These are phyloP conservation scores for Pogonus chalceus DNA, from an alignment of 1,140 invertebrate species.

Conservation along the genomic window DNA sequence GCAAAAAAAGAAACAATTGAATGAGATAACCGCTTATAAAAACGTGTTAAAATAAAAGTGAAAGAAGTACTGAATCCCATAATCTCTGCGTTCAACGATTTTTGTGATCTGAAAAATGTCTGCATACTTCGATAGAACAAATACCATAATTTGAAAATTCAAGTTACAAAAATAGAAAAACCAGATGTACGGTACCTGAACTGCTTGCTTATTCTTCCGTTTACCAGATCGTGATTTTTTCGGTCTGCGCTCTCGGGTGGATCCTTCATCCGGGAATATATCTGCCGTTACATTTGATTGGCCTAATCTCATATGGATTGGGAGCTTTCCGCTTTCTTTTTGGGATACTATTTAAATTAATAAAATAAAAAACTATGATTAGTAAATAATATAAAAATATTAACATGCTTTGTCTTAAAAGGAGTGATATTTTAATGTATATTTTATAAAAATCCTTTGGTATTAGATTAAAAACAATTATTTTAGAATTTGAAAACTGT, in stretches of 20 bases:
- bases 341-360: neutral
- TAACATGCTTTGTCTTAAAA: too few species aligned
- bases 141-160: neutral
- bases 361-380: neutral
- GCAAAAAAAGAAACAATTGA: too few species aligned
- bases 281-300: neutral
- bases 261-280: neutral
- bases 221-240: neutral
- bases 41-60: too few species aligned
- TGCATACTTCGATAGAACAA: neutral
- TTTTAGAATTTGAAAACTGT: too few species aligned
- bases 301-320: neutral
- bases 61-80: too few species aligned
- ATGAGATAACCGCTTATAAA: too few species aligned
- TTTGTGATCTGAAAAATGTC: conserved; percentile 4
- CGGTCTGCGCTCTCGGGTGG: neutral
- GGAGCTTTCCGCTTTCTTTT: neutral
- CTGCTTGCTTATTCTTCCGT: neutral
- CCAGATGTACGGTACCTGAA: neutral
- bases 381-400: too few species aligned
- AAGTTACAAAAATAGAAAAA: neutral
- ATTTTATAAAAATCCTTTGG: neutral
- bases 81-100: too few species aligned
- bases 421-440: neutral
- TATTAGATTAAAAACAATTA: too few species aligned